phyloP scores from a whole-genome alignment of 2,888 invertebrate genomes.

The Coelopa pilipes region DNA sequence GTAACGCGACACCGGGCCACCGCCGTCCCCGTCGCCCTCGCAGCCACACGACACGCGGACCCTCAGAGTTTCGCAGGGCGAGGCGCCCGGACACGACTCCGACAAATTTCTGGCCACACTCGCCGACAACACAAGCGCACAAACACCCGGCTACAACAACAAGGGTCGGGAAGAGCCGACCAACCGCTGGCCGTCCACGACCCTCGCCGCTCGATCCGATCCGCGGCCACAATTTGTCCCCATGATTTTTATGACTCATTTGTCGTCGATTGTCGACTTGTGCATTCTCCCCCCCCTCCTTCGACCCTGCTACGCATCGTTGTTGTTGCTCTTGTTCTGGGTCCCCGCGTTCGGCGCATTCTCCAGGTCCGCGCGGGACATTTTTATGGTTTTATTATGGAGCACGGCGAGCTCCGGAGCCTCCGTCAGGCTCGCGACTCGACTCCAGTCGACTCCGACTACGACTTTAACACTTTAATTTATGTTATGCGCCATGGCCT shows the following conservation, averaged over 20 bases:
- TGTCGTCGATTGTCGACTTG: constrained; percentile 46
- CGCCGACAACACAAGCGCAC: constrained; percentile 16
- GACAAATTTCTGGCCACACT: constrained; percentile 33
- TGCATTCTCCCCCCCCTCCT: constrained; percentile 1
- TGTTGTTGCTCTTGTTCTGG: constrained; percentile 18
- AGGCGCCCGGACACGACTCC: constrained; percentile 31
- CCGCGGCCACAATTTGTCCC: constrained; percentile 42
- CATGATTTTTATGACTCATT: constrained; percentile 48
- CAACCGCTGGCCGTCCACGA: background rate
- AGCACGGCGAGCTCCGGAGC: background rate
- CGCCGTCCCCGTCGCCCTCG: no score
- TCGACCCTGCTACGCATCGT: background rate
- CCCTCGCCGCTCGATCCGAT: constrained; percentile 3
- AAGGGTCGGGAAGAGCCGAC: background rate
- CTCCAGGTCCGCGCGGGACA: constrained; percentile 28
- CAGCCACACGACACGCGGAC: constrained; percentile 23
- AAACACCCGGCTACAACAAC: background rate
- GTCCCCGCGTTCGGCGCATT: constrained; percentile 29
- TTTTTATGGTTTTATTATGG: constrained; percentile 51
- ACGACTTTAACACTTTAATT: constrained; percentile 40
- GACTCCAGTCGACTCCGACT: background rate
- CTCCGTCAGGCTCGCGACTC: background rate
- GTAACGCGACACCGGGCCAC: background rate
- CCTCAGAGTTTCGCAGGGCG: constrained; percentile 34
- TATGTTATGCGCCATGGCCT: constrained; percentile 42